Conservation (phyloP, 2,797 vertebrate species). For the Arnoldichthys spilopterus region DNA sequence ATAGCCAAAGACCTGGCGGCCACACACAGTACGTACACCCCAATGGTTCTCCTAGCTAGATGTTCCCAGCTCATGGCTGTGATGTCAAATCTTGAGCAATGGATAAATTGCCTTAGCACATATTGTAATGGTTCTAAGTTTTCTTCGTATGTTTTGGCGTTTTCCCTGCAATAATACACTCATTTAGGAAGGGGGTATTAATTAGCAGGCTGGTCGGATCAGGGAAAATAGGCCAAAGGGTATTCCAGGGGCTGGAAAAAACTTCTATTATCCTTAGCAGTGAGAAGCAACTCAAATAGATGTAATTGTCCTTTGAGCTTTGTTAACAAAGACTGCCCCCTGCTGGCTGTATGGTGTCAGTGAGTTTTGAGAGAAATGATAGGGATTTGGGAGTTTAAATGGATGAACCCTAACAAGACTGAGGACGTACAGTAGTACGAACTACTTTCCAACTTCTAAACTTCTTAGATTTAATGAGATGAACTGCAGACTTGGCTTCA, state of each 20-base stretch:
- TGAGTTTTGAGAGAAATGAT: neutral
- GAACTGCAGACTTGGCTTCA: no score
- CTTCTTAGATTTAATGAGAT: no score
- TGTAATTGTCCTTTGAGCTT: neutral
- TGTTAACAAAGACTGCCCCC: neutral
- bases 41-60: neutral
- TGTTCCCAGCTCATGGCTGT: neutral
- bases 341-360: neutral
- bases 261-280: neutral
- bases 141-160: neutral
- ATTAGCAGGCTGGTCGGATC: neutral
- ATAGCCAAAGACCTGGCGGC: slow-evolving; percentile 82
- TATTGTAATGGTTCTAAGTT: neutral
- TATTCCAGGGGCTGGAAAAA: neutral
- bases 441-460: no score
- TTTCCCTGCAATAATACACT: neutral
- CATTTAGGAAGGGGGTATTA: neutral
- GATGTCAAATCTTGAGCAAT: neutral
- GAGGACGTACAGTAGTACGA: no score
- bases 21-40: slow-evolving; percentile 78
- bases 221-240: no score
- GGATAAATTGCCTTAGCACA: neutral
- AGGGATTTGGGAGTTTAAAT: neutral
- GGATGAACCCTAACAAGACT: neutral
- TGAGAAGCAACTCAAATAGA: neutral